phyloP scores from a whole-genome alignment of 1,140 invertebrate genomes.

The Aphelenchoides avenae region DNA sequence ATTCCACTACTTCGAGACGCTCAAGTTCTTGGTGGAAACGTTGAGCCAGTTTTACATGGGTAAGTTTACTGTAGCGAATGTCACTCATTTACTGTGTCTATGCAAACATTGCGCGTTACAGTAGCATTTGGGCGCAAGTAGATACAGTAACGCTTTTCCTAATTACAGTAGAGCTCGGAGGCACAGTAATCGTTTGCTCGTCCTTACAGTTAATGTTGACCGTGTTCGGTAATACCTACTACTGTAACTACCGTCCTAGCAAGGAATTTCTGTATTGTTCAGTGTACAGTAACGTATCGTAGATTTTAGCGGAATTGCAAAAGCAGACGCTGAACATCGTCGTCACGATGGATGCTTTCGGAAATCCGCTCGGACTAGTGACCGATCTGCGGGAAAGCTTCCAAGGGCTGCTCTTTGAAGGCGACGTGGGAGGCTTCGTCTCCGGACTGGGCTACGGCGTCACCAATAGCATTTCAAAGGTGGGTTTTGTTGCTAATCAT shows the following conservation, averaged over 20 bases:
- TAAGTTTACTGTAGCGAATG: too few relatives aligned
- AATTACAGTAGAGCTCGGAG: too few relatives aligned
- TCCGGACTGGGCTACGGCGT: conserved; percentile 94
- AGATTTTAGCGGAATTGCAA: conserved; percentile 74
- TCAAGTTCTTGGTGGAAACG: conserved; percentile 49
- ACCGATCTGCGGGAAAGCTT: conserved; percentile 92
- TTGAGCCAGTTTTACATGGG: conserved; percentile 55
- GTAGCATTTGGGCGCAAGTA: too few relatives aligned
- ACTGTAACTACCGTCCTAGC: too few relatives aligned
- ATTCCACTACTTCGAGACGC: conserved; percentile 59
- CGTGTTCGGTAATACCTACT: too few relatives aligned
- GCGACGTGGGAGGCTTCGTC: conserved; percentile 77
- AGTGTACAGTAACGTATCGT: too few relatives aligned
- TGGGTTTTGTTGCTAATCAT: conserved; percentile 56
- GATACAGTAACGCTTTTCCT: too few relatives aligned
- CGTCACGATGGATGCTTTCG: conserved; percentile 91
- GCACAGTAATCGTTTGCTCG: too few relatives aligned
- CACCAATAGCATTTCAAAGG: conserved; percentile 92
- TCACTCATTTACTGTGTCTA: too few relatives aligned
- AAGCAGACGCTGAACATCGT: conserved; percentile 91
- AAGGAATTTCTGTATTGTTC: background rate
- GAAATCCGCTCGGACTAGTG: conserved; percentile 89
- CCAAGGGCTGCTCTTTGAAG: conserved; percentile 82
- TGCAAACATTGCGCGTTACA: too few relatives aligned
- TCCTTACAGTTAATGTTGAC: too few relatives aligned